These are phyloP conservation scores for Clarias platycephalus DNA, from an alignment of 2,797 vertebrate species.

Conservation along the genomic window DNA sequence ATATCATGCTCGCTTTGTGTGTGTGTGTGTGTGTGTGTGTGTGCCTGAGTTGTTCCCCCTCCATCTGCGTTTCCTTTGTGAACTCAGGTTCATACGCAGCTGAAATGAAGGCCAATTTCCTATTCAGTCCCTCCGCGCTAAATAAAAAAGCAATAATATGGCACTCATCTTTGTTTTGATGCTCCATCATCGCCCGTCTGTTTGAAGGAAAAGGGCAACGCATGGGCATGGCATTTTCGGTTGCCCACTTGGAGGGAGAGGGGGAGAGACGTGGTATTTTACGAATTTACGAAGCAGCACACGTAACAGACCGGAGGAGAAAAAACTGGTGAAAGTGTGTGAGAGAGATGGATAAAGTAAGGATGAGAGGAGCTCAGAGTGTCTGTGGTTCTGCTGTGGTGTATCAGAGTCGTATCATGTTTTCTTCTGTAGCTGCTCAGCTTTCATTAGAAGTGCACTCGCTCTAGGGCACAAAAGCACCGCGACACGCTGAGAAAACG, in stretches of 20 bases:
- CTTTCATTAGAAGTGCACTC: constrained; percentile 52
- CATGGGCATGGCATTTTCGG: not conserved
- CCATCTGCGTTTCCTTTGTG: not conserved
- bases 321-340: not conserved
- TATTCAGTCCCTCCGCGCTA: constrained; percentile 1
- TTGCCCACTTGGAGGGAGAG: not conserved
- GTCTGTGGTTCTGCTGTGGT: not conserved
- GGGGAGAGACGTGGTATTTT: constrained; percentile 15
- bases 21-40: not conserved
- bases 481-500: constrained; percentile 47
- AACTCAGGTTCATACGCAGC: not conserved
- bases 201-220: constrained; percentile 31
- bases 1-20: constrained; percentile 17
- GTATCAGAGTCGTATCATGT: not conserved
- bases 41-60: not conserved
- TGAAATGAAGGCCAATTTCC: constrained; percentile 24
- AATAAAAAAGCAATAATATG: constrained; percentile 29
- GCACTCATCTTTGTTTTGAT: constrained; percentile 22
- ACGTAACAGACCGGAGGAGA: not conserved
- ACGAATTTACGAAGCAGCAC: not conserved
- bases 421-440: constrained; percentile 37
- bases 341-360: not conserved
- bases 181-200: constrained; percentile 6
- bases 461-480: constrained; percentile 60
- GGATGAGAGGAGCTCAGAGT: constrained; percentile 1